Conservation (phyloP, 64 coral and sea anemone species). For the Orbicella faveolata region DNA sequence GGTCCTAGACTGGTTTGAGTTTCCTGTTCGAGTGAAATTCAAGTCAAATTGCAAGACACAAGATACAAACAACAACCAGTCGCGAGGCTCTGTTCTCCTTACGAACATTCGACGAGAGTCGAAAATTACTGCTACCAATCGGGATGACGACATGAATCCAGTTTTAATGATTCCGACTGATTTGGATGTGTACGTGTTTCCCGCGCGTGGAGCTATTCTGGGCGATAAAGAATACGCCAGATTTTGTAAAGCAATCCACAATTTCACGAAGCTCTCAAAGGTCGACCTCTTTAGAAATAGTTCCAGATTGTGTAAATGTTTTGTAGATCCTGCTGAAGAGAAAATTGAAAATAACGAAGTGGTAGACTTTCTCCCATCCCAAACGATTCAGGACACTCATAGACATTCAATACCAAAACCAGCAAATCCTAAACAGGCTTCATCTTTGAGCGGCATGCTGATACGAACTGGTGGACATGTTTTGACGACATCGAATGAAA, state of each 20-base stretch:
- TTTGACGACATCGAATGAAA: not conserved
- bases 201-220: not conserved
- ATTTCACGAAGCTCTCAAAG: not conserved
- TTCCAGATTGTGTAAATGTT: not conserved
- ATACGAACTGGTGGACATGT: not conserved
- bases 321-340: not conserved
- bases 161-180: slow-evolving; percentile 23
- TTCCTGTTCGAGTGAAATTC: slow-evolving; percentile 29
- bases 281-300: not conserved
- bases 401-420: too few species aligned
- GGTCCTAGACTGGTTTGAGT: not conserved
- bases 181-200: not conserved
- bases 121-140: slow-evolving; percentile 2
- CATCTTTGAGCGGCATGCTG: too few species aligned
- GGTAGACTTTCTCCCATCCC: not conserved
- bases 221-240: slow-evolving; percentile 2
- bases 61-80: not conserved
- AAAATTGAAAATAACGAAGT: not conserved
- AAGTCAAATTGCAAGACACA: not conserved
- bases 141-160: not conserved
- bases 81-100: not conserved
- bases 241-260: slow-evolving; percentile 23
- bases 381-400: too few species aligned
- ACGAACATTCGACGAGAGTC: not conserved
- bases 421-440: too few species aligned